Evolutionary conservation across 2,113 vertebrate species (phyloP).

Genomic region (Pardalotus punctatus): DNA sequence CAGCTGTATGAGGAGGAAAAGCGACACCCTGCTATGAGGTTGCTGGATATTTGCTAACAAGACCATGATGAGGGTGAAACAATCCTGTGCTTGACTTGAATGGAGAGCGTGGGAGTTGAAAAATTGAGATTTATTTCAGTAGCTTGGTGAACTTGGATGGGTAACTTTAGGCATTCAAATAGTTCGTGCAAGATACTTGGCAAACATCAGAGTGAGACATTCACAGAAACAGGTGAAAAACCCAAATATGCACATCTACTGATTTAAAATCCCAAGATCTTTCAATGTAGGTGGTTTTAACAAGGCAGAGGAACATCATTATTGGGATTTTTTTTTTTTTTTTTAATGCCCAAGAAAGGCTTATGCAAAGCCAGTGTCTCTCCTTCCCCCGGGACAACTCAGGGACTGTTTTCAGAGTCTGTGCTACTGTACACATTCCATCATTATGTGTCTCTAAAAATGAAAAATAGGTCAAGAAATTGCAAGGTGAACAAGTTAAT

Average conservation of each 20-base stretch:
- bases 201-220: background rate
- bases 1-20: background rate
- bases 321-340: background rate
- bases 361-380: background rate
- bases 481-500: constrained; percentile 31
- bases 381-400: background rate
- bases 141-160: background rate
- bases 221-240: background rate
- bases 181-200: background rate
- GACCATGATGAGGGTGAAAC: background rate
- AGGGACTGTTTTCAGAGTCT: background rate
- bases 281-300: background rate
- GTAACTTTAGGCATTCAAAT: background rate
- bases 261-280: background rate
- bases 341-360: background rate
- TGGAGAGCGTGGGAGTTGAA: background rate
- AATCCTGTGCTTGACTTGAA: background rate
- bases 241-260: background rate
- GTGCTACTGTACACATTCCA: background rate
- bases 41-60: constrained; percentile 13
- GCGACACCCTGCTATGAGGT: background rate
- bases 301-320: background rate
- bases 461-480: constrained; percentile 34
- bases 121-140: background rate
- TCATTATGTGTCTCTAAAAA: background rate